A percentile compares a stretch with the other conserved stretches of the same genome.
phyloP scores from a whole-genome alignment of 1,140 invertebrate species.

The Neotoxoptera formosana region DNA sequence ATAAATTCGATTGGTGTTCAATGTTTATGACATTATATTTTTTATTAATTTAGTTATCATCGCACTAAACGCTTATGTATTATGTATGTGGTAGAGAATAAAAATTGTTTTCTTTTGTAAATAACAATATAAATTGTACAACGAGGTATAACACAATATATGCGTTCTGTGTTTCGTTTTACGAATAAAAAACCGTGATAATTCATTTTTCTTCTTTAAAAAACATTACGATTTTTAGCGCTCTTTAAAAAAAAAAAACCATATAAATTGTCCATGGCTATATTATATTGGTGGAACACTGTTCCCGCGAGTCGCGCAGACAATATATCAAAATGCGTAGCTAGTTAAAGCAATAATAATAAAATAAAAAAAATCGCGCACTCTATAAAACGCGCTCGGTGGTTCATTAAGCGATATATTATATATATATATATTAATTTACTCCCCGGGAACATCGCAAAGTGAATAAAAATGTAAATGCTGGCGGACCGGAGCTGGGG shows the following conservation, averaged over 20 bases:
- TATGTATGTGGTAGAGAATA: not conserved
- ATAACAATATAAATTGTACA: not conserved
- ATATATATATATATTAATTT: not conserved
- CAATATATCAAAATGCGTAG: not conserved
- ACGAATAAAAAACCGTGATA: not conserved
- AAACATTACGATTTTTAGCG: not conserved
- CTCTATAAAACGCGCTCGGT: not conserved
- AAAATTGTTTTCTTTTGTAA: not conserved
- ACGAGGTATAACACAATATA: not conserved
- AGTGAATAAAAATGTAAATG: slow-evolving; percentile 9
- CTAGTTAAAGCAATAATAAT: not conserved
- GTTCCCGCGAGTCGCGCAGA: not conserved
- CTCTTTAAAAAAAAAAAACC: not conserved
- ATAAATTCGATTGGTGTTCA: not conserved
- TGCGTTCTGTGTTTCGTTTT: not conserved
- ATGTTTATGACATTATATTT: not conserved
- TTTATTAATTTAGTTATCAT: not conserved
- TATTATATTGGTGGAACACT: not conserved
- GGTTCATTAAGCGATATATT: not conserved
- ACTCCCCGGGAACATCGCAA: not conserved
- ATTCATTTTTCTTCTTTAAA: not conserved
- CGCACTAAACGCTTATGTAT: not conserved
- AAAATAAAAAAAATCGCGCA: not conserved
- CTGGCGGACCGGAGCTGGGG: not conserved
- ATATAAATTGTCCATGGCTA: not conserved